Base-by-base conservation (phyloP, 2,113 vertebrate genomes). In the Peromyscus leucopus region DNA sequence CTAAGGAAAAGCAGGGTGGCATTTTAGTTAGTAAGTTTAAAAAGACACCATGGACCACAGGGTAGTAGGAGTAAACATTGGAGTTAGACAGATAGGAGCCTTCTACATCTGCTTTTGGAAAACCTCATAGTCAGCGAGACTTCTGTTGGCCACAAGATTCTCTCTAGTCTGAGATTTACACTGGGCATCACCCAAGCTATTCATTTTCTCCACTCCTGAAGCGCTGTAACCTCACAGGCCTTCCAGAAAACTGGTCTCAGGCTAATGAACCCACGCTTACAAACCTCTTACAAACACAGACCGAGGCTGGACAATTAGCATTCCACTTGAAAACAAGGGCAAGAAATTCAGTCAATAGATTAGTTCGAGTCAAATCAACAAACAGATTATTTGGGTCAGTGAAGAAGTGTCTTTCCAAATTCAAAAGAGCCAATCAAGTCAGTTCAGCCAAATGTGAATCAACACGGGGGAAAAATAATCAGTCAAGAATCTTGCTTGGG, bases 361-460 rank as follows among this genome's bases (percentile, higher is more conserved):
- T 94, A 72, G 21, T 87, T 79, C 80, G 51, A 75, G 10, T 39
- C 59, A 96, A 84, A 89, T 84, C n/a, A 96, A 93, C n/a, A 89
- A 92, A 94, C 10, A 51, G 59, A 91, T 80, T 80, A 91, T 67
- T 91, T 51, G 61, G 75, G 75, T 91, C 89, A 91, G 63, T 39
- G 46, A 80, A 79, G 46, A 65, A 48, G 67, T 90, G 6, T 93
- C 90, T 94, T 80, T 42, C 51, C 17, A 80, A 69, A 79, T 67
- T 76, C 74, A 78, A 86, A 94, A 69, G 2, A 95, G 57, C 46
- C 76, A 57, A 59, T 84, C 42, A 75, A 69, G 22, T 57, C 91
- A 90, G 97, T 85, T 89, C 57, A 89, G 89, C 26, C 76, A 97
- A 91, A 78, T 87, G 19, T 91, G 63, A 95, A 93, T 83, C 89